Evolutionary conservation across 2,113 vertebrate genomes (phyloP).

Genomic region (Piaya cayana): DNA sequence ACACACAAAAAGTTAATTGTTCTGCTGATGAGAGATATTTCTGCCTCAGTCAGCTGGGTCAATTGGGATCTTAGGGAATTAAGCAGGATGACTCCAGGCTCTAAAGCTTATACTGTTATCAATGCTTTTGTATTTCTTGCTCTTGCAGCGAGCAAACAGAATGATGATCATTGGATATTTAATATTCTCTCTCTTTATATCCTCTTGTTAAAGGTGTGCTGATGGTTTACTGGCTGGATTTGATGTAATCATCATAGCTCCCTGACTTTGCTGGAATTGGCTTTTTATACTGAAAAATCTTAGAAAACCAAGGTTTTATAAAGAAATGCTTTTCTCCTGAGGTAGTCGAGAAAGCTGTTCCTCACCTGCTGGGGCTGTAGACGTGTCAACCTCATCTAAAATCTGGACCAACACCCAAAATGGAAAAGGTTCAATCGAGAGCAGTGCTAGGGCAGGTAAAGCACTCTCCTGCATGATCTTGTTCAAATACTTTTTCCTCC

Average conservation of each 20-base stretch:
- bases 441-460: background rate
- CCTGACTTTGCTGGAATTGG: background rate
- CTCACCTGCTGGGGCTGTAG: background rate
- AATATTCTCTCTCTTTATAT: background rate
- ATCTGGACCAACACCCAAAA: background rate
- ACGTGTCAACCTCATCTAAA: background rate
- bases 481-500: background rate
- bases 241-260: background rate
- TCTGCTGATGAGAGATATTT: background rate
- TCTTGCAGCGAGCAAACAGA: background rate
- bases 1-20: background rate
- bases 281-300: background rate
- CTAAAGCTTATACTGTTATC: background rate
- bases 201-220: background rate
- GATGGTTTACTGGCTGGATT: background rate
- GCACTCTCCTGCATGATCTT: background rate
- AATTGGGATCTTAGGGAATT: background rate
- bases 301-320: background rate
- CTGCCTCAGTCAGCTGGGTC: background rate
- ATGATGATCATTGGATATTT: background rate
- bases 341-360: background rate
- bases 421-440: background rate
- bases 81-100: background rate
- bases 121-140: background rate
- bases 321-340: background rate